These are phyloP conservation scores for Apis laboriosa DNA, from an alignment of 1,140 invertebrate genomes.

Conservation along the genomic window DNA sequence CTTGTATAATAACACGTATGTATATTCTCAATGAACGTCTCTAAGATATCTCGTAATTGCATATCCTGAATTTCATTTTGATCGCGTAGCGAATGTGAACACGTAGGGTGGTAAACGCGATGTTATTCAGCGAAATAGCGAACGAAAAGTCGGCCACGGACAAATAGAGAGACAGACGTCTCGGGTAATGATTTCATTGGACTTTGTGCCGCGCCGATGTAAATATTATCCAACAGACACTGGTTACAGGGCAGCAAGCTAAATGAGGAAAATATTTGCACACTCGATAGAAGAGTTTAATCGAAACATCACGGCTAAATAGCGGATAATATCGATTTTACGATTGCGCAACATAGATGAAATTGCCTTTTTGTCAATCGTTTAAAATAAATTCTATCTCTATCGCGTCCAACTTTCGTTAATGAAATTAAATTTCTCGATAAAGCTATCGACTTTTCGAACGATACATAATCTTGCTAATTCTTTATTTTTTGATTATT, in stretches of 20 bases:
- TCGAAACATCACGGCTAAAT: slow-evolving; percentile 18
- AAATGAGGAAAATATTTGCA: slow-evolving; percentile 42
- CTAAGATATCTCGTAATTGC: neutral
- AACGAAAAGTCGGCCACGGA: slow-evolving; percentile 44
- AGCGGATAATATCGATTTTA: slow-evolving; percentile 16
- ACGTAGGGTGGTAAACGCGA: neutral
- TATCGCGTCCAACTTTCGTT: neutral
- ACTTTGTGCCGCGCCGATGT: slow-evolving; percentile 44
- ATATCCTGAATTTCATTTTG: neutral
- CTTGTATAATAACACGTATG: too few relatives aligned
- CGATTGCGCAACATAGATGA: neutral
- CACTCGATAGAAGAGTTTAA: slow-evolving; percentile 27
- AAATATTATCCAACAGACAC: slow-evolving; percentile 47
- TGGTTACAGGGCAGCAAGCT: slow-evolving; percentile 21
- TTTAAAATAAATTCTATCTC: neutral
- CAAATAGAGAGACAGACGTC: slow-evolving; percentile 44
- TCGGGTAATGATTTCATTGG: slow-evolving; percentile 47
- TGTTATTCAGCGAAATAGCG: slow-evolving; percentile 20
- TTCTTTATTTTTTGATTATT: neutral
- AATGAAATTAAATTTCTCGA: slow-evolving; percentile 4
- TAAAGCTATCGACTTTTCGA: too few relatives aligned
- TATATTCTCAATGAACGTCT: too few relatives aligned
- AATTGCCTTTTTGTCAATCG: slow-evolving; percentile 9
- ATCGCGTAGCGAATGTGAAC: neutral
- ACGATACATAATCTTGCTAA: neutral